Evolutionary conservation across 2,888 invertebrate species (phyloP).

Genomic region (Stictocephala bisonia): DNA sequence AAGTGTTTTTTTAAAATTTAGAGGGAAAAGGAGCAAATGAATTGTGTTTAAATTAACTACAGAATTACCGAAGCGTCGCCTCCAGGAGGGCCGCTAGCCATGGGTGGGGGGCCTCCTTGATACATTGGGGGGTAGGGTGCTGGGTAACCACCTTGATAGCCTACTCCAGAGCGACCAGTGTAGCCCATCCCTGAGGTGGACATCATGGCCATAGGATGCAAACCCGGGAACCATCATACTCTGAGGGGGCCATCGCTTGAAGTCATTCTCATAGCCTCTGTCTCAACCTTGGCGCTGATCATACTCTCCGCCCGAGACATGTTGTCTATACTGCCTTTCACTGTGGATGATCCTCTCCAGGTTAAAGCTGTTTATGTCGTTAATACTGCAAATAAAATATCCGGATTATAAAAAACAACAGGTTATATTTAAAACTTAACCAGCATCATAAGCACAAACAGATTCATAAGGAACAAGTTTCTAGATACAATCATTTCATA

Average conservation of each 20-base stretch:
- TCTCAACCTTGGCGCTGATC: slow-evolving; percentile 95
- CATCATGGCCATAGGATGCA: slow-evolving; percentile 98
- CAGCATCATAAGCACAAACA: too few relatives aligned
- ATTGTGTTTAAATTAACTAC: too few relatives aligned
- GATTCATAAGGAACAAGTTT: too few relatives aligned
- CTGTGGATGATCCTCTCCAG: slow-evolving; percentile 97
- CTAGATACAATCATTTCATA: too few relatives aligned
- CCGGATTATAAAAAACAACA: too few relatives aligned
- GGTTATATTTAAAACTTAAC: too few relatives aligned
- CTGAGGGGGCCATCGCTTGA: slow-evolving; percentile 71
- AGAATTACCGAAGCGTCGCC: slow-evolving; percentile 65
- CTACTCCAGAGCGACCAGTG: slow-evolving; percentile 68
- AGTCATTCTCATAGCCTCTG: slow-evolving; percentile 96
- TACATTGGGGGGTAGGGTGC: slow-evolving; percentile 74
- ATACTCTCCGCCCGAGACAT: slow-evolving; percentile 94
- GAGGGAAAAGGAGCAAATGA: too few relatives aligned
- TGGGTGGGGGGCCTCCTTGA: slow-evolving; percentile 68
- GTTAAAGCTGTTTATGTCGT: slow-evolving; percentile 95
- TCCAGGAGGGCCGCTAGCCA: slow-evolving; percentile 67
- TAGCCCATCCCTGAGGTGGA: slow-evolving; percentile 83
- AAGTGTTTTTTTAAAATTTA: too few relatives aligned
- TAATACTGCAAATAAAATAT: slow-evolving; percentile 83
- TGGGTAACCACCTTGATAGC: slow-evolving; percentile 67
- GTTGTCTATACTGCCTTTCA: slow-evolving; percentile 92
- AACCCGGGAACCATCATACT: slow-evolving; percentile 95